phyloP scores from a whole-genome alignment of 2,888 invertebrate genomes.

The Epicampocera succincta region DNA sequence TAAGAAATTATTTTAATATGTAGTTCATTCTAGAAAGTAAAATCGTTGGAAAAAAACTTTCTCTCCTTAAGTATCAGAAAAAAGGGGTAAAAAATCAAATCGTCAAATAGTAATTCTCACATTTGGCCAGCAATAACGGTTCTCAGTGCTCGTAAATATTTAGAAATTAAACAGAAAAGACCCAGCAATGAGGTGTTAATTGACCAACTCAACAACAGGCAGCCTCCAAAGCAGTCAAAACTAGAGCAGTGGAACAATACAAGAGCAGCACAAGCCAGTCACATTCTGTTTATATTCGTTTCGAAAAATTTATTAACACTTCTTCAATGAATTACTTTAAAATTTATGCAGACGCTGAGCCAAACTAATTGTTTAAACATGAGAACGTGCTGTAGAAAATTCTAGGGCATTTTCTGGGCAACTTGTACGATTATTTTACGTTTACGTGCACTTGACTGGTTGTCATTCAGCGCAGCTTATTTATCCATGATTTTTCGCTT shows the following conservation, averaged over 20 bases:
- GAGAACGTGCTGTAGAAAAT: slow-evolving; percentile 35
- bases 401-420: not conserved
- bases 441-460: not conserved
- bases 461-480: slow-evolving; percentile 13
- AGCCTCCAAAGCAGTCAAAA: slow-evolving; percentile 30
- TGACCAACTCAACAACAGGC: slow-evolving; percentile 3
- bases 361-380: slow-evolving; percentile 64
- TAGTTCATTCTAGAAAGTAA: slow-evolving; percentile 26
- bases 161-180: not conserved
- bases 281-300: slow-evolving; percentile 28
- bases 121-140: slow-evolving; percentile 21
- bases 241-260: slow-evolving; percentile 65
- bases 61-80: slow-evolving; percentile 9
- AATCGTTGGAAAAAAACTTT: slow-evolving; percentile 52
- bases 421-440: not conserved
- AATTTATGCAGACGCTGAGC: not conserved
- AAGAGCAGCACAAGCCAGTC: slow-evolving; percentile 14
- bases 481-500: slow-evolving; percentile 52
- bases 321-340: slow-evolving; percentile 1
- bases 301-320: slow-evolving; percentile 36
- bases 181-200: slow-evolving; percentile 48
- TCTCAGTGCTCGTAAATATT: slow-evolving; percentile 23
- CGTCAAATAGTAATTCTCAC: slow-evolving; percentile 34
- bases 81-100: not conserved
- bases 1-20: not conserved